Conservation (phyloP, 2,888 invertebrate genomes). For the Xanthia icteritia region DNA sequence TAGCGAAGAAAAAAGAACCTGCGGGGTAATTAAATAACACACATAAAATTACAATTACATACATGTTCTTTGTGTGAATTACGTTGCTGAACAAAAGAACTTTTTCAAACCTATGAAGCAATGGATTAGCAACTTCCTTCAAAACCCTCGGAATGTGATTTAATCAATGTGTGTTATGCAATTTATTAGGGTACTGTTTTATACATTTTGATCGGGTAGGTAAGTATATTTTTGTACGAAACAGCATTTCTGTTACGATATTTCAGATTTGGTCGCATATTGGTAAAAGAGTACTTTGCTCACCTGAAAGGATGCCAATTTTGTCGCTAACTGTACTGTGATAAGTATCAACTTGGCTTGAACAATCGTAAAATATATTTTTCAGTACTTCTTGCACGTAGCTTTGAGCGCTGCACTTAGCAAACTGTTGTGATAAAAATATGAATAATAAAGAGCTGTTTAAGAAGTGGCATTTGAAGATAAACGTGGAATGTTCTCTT, state of each 20-base stretch:
- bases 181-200: too few relatives aligned
- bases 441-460: conserved; percentile 54
- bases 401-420: conserved; percentile 53
- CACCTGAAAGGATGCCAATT: conserved; percentile 19
- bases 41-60: not conserved
- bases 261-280: not conserved
- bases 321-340: conserved; percentile 35
- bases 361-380: conserved; percentile 56
- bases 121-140: not conserved
- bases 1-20: not conserved
- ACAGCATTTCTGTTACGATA: not conserved
- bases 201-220: too few relatives aligned
- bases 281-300: not conserved
- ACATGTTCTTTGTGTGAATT: not conserved
- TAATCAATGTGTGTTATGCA: too few relatives aligned
- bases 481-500: conserved; percentile 38
- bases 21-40: not conserved
- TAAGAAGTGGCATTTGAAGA: conserved; percentile 46
- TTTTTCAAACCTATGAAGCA: not conserved
- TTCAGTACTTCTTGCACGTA: conserved; percentile 52
- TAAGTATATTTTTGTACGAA: not conserved
- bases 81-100: not conserved
- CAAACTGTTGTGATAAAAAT: conserved; percentile 59
- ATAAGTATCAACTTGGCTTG: conserved; percentile 50
- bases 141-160: not conserved